Evolutionary conservation across 2,113 vertebrate species (phyloP).

Genomic region (Corythornis madagascariensis): DNA sequence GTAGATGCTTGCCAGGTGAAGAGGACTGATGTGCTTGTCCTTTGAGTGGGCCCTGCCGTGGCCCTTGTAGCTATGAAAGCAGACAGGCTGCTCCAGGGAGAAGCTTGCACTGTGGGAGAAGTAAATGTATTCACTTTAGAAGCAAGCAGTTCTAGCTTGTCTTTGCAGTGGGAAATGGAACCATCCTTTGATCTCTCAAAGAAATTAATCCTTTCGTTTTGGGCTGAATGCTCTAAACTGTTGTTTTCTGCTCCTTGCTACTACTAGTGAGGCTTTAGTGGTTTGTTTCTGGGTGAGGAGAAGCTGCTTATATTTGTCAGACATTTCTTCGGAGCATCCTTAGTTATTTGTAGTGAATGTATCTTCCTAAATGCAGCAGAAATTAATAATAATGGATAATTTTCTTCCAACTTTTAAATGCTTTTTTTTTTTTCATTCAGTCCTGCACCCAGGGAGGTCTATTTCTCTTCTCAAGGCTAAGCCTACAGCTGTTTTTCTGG

Average conservation of each 20-base stretch:
- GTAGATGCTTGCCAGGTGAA: fast-evolving
- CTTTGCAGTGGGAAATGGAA: neutral
- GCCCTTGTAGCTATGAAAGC: neutral
- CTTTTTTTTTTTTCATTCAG: neutral
- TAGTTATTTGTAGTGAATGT: neutral
- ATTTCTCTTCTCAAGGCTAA: neutral
- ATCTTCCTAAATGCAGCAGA: neutral
- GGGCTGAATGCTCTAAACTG: neutral
- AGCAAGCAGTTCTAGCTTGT: neutral
- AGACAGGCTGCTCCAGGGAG: neutral
- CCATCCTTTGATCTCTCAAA: neutral
- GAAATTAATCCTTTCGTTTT: neutral
- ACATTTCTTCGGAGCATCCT: neutral
- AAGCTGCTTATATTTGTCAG: neutral
- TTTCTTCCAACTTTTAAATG: neutral
- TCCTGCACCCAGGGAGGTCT: neutral
- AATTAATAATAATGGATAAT: neutral
- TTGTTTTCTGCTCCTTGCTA: neutral
- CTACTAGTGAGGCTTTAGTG: neutral
- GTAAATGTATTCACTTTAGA: neutral
- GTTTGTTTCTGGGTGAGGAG: neutral
- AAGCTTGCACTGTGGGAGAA: neutral
- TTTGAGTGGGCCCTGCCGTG: fast-evolving
- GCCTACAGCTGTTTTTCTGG: slow-evolving; percentile 13
- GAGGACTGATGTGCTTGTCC: neutral